phyloP scores from a whole-genome alignment of 2,888 invertebrate genomes.

The Ypsolopha sequella region DNA sequence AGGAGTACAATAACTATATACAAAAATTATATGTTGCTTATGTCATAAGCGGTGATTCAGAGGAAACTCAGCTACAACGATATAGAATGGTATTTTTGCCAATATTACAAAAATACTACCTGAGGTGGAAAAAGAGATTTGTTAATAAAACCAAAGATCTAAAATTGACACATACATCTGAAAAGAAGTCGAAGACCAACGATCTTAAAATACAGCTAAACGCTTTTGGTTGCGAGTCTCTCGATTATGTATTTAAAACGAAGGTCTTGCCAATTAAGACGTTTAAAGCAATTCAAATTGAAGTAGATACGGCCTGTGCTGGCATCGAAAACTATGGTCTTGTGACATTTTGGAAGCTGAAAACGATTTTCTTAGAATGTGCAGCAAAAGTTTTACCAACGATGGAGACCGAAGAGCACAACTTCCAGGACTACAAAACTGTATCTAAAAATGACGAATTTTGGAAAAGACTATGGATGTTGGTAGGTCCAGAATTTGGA shows the following conservation, averaged over 20 bases:
- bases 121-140: slow-evolving; percentile 20
- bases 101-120: slow-evolving; percentile 22
- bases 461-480: slow-evolving; percentile 15
- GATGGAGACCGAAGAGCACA: background rate
- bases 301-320: slow-evolving; percentile 20
- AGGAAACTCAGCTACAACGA: slow-evolving; percentile 25
- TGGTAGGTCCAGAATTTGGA: slow-evolving; percentile 25
- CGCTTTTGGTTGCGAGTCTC: background rate
- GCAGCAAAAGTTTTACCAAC: background rate
- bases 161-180: no score
- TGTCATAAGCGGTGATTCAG: slow-evolving; percentile 25
- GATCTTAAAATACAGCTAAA: slow-evolving; percentile 19
- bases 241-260: slow-evolving; percentile 13
- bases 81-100: slow-evolving; percentile 29
- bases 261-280: slow-evolving; percentile 24
- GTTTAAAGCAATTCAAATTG: slow-evolving; percentile 20
- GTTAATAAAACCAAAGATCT: slow-evolving; percentile 16
- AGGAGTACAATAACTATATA: slow-evolving; percentile 15
- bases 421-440: background rate
- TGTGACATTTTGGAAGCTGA: slow-evolving; percentile 31
- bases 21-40: slow-evolving; percentile 25
- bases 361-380: slow-evolving; percentile 14
- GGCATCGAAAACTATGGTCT: slow-evolving; percentile 32
- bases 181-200: no score
- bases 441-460: background rate